phyloP scores from a whole-genome alignment of 2,113 vertebrate species.

The Cephalopterus ornatus region DNA sequence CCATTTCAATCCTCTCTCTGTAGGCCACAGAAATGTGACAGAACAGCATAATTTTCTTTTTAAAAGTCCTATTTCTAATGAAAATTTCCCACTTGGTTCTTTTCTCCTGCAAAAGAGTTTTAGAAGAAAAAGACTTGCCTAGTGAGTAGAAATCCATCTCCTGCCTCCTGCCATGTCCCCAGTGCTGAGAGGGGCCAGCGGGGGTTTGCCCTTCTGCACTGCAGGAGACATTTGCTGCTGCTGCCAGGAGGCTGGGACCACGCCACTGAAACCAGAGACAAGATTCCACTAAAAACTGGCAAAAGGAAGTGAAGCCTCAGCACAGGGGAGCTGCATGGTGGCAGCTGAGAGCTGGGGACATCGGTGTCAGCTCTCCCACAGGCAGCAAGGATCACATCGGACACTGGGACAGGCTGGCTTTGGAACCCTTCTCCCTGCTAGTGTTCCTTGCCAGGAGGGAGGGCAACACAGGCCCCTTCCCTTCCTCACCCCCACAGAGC shows the following conservation, averaged over 20 bases:
- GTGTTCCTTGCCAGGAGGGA: not conserved
- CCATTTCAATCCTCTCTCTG: not conserved
- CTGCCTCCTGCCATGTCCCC: not conserved
- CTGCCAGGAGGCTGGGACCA: not conserved
- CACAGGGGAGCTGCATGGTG: not conserved
- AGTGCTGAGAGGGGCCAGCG: not conserved
- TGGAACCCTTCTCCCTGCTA: not conserved
- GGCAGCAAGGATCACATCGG: not conserved
- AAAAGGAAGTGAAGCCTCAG: not conserved
- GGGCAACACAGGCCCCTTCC: not conserved
- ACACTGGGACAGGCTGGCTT: not conserved
- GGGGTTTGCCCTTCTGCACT: not conserved
- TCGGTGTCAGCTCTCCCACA: rapidly evolving
- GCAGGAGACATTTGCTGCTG: not conserved
- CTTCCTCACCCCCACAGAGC: not conserved
- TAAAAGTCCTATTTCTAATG: not conserved
- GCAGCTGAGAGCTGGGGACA: not conserved
- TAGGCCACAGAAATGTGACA: not conserved
- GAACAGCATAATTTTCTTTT: not conserved
- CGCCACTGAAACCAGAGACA: not conserved
- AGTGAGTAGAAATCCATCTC: not conserved
- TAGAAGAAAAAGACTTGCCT: not conserved
- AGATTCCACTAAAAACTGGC: not conserved
- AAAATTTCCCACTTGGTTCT: not conserved
- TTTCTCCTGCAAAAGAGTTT: not conserved